phyloP scores from a whole-genome alignment of 2,888 invertebrate species.

The Perithous albicinctus region DNA sequence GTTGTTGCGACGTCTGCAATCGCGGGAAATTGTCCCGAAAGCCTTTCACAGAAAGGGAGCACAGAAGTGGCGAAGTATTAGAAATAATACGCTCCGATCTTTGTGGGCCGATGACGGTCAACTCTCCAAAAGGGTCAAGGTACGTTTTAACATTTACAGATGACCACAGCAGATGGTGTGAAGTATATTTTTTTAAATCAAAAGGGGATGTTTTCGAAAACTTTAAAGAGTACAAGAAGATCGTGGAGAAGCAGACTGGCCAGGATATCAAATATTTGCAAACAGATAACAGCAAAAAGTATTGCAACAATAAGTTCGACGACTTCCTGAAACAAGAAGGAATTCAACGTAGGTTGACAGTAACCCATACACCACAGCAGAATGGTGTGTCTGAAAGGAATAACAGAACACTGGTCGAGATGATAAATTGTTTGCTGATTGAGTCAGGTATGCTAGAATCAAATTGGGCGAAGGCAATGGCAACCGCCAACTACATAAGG shows the following conservation, averaged over 20 bases:
- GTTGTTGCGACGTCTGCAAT: constrained; percentile 32
- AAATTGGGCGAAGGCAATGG: constrained; percentile 57
- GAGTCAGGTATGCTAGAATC: constrained; percentile 44
- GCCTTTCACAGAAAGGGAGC: constrained; percentile 16
- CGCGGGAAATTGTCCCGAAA: neutral
- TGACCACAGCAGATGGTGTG: constrained; percentile 70
- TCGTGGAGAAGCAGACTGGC: constrained; percentile 67
- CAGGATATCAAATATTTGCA: constrained; percentile 68
- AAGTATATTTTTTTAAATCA: constrained; percentile 68
- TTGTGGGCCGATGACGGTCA: constrained; percentile 69
- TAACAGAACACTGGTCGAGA: constrained; percentile 65
- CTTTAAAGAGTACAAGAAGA: constrained; percentile 63
- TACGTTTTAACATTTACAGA: constrained; percentile 74
- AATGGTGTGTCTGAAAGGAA: constrained; percentile 78
- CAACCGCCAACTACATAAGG: constrained; percentile 47
- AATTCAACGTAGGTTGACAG: constrained; percentile 72
- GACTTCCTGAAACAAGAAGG: constrained; percentile 70
- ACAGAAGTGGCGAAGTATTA: constrained; percentile 27
- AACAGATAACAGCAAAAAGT: constrained; percentile 72
- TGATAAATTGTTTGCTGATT: constrained; percentile 48
- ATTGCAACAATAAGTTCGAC: constrained; percentile 67
- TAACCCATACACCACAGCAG: constrained; percentile 74
- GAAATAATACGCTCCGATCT: constrained; percentile 73
- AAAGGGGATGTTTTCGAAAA: constrained; percentile 67
- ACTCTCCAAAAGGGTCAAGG: constrained; percentile 63